phyloP scores from a whole-genome alignment of 2,888 invertebrate genomes.

The Pachliopta kotzebuea region DNA sequence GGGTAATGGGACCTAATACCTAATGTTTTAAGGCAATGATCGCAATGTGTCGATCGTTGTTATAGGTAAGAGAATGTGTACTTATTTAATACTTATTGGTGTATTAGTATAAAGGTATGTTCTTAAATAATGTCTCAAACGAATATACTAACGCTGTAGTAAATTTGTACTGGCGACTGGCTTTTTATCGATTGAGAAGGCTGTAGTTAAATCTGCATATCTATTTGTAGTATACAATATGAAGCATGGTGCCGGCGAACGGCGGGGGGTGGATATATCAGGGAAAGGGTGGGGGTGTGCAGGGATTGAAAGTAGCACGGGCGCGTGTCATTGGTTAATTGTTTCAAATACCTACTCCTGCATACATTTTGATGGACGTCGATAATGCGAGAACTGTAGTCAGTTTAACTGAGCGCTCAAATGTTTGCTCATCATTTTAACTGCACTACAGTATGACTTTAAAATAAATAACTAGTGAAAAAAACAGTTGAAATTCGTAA shows the following conservation, averaged over 20 bases:
- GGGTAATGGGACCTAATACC: no score
- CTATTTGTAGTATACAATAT: slow-evolving; percentile 19
- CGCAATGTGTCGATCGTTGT: no score
- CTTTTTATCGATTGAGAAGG: slow-evolving; percentile 24
- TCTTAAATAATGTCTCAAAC: no score
- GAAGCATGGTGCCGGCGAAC: slow-evolving; percentile 4
- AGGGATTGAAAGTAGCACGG: slow-evolving; percentile 24
- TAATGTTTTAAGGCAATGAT: no score
- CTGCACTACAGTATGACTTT: no score
- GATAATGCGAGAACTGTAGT: background rate
- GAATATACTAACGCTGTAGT: background rate
- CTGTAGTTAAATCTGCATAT: slow-evolving; percentile 21
- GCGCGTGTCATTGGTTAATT: slow-evolving; percentile 30
- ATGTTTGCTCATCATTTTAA: background rate
- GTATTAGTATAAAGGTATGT: no score
- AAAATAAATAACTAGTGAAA: no score
- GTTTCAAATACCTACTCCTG: slow-evolving; percentile 28
- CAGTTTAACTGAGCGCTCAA: background rate
- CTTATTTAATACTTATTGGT: no score
- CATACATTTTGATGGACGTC: slow-evolving; percentile 14
- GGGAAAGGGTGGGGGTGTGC: slow-evolving; percentile 22
- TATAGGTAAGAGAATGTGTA: no score
- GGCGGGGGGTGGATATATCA: slow-evolving; percentile 17
- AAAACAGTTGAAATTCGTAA: no score
- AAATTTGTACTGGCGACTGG: background rate